These are phyloP conservation scores for Lacanobia oleracea DNA, from an alignment of 2,888 invertebrate genomes.

Conservation along the genomic window DNA sequence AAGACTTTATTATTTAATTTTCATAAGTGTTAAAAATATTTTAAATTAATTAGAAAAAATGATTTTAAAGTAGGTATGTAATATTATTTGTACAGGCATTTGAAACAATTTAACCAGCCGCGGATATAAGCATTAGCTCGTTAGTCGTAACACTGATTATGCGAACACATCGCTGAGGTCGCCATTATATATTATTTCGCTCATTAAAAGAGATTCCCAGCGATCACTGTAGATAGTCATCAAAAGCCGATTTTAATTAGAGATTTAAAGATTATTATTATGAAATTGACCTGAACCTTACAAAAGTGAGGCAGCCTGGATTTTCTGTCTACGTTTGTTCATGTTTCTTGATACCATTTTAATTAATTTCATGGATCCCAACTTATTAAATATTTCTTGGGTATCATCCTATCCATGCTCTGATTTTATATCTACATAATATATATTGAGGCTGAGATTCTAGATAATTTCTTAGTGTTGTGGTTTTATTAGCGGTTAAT, in stretches of 20 bases:
- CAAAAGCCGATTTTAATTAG: slow-evolving; percentile 65
- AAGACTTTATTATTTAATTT: not conserved
- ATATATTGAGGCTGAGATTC: not conserved
- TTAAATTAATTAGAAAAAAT: not conserved
- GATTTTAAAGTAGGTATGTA: not conserved
- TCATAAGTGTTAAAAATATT: not conserved
- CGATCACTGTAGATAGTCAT: slow-evolving; percentile 49
- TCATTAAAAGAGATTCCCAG: slow-evolving; percentile 58
- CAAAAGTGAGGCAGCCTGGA: slow-evolving; percentile 35
- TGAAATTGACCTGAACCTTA: slow-evolving; percentile 44
- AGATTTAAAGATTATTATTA: slow-evolving; percentile 55
- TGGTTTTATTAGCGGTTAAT: not conserved
- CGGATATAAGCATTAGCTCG: slow-evolving; percentile 41
- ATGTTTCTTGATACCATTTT: slow-evolving; percentile 20
- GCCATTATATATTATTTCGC: slow-evolving; percentile 60
- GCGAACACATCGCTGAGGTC: slow-evolving; percentile 49
- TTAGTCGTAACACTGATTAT: slow-evolving; percentile 57
- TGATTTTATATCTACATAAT: not conserved
- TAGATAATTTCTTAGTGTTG: not conserved
- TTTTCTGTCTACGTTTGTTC: slow-evolving; percentile 28
- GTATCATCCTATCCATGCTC: not conserved
- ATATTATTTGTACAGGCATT: slow-evolving; percentile 22
- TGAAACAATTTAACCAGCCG: slow-evolving; percentile 19
- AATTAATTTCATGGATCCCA: slow-evolving; percentile 28
- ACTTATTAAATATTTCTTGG: slow-evolving; percentile 1